phyloP scores from a whole-genome alignment of 2,888 invertebrate genomes.

The Orthosia gothica region DNA sequence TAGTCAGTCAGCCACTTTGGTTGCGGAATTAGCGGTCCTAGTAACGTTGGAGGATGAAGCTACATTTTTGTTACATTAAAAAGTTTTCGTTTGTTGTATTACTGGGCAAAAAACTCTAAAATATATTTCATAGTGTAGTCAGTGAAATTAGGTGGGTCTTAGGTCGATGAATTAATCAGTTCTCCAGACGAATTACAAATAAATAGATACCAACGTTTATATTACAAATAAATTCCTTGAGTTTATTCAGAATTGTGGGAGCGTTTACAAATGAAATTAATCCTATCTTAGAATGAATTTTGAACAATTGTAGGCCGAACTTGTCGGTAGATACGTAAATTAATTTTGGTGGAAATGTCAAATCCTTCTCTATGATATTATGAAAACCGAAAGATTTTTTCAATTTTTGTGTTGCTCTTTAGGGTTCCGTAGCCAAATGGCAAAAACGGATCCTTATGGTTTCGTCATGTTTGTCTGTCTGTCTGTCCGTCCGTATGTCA shows the following conservation, averaged over 20 bases:
- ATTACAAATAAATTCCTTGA: conserved; percentile 11
- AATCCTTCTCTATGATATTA: neutral
- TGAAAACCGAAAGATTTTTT: neutral
- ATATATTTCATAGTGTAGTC: neutral
- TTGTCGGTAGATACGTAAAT: neutral
- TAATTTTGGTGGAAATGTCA: neutral
- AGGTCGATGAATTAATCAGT: conserved; percentile 18
- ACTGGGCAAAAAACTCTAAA: too few relatives aligned
- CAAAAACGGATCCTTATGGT: too few relatives aligned
- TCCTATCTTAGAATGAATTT: conserved; percentile 7
- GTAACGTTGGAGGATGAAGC: too few relatives aligned
- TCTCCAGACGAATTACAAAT: conserved; percentile 12
- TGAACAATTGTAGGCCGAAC: neutral
- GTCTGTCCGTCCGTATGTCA: too few relatives aligned
- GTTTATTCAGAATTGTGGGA: conserved; percentile 2
- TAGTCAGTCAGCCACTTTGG: too few relatives aligned
- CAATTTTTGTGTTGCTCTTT: too few relatives aligned
- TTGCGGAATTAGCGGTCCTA: too few relatives aligned
- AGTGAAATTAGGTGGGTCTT: neutral
- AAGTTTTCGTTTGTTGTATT: too few relatives aligned
- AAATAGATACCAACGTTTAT: conserved; percentile 5
- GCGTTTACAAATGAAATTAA: conserved; percentile 9
- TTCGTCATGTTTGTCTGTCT: too few relatives aligned
- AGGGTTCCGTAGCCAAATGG: too few relatives aligned
- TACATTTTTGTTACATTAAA: too few relatives aligned